Evolutionary conservation across 2,797 vertebrate genomes (phyloP).

Genomic region (Protonibea diacanthus): DNA sequence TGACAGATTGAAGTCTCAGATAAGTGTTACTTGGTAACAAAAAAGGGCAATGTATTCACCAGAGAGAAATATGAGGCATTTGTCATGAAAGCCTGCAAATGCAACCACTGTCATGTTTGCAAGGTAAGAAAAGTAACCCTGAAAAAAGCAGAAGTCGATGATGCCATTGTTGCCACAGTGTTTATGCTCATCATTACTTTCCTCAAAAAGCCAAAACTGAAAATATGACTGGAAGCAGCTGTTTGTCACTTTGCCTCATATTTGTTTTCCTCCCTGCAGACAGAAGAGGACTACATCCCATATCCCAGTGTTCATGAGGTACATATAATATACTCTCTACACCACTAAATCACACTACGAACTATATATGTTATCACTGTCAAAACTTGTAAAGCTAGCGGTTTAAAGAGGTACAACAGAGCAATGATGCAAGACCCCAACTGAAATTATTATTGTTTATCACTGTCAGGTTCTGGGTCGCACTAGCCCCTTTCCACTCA

Average conservation of each 20-base stretch:
- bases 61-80: not conserved
- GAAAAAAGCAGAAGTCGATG: slow-evolving; percentile 8
- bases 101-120: slow-evolving; percentile 11
- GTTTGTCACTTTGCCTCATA: slow-evolving; percentile 58
- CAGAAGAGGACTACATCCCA: slow-evolving; percentile 98
- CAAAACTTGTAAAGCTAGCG: not conserved
- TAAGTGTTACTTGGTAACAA: not conserved
- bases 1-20: slow-evolving; percentile 1
- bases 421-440: not conserved
- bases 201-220: slow-evolving; percentile 33
- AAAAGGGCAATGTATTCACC: not conserved
- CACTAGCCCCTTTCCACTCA: slow-evolving; percentile 93
- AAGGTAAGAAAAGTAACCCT: slow-evolving; percentile 10
- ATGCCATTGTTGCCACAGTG: slow-evolving; percentile 19
- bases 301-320: slow-evolving; percentile 99
- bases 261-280: slow-evolving; percentile 85
- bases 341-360: not conserved
- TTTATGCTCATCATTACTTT: slow-evolving; percentile 35
- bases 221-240: slow-evolving; percentile 37
- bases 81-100: slow-evolving; percentile 1
- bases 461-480: slow-evolving; percentile 90
- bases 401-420: not conserved
- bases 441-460: not conserved
- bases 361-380: not conserved
- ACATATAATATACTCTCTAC: slow-evolving; percentile 17